Base-by-base conservation (phyloP, 2,113 vertebrate genomes). In the Mixornis gularis region DNA sequence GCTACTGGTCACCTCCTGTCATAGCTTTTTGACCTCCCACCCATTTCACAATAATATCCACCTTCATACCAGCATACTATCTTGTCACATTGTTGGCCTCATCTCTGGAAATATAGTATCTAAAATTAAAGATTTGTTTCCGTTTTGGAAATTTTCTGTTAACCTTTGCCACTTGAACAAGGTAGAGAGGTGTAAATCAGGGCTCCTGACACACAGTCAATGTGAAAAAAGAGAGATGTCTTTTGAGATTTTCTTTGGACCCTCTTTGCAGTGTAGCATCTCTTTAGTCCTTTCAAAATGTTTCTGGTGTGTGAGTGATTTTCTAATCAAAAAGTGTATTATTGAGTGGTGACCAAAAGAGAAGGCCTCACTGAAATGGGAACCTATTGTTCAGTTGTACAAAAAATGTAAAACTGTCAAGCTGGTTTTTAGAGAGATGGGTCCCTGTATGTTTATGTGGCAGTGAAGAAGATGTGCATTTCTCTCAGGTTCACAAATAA, bases 61-160 rank as follows among this genome's bases (percentile, higher is more conserved):
- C 82, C 80, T 68, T 63, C 25, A 48, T 66, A 93, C 80, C 86
- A 66, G 48, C 13, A 20, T 63, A 36, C 83, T 79, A 29, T 74
- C 96, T 93, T 89, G 92, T 96, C 94, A 95, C 70, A 52, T 94
- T 95, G 85, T 96, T 96, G 96, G 96, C 95, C 73, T 83, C 38
- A 18, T 62, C 68, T 82, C 89, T 96, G 97, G 97, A 97, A 97
- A 97, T 85, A 87, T 53, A 95, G 93, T 94, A 87, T 72, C 97
- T 97, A 95, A 97, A 97, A 92, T 96, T 96, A 97, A 94, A 95
- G 94, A 66, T 66, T 95, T 95, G 79, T 95, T 97, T 97, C 94
- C 44, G 8, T 95, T 97, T 95, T 95, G 97, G 96, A 97, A 97
- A 96, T 91, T 96, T 94, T 55, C 22, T 87, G 51, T 86, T 96